Percentiles rank a stretch among this genome's conserved stretches.
Conservation (phyloP, 2,888 invertebrate species). For the Leptarthrus brevirostris region DNA sequence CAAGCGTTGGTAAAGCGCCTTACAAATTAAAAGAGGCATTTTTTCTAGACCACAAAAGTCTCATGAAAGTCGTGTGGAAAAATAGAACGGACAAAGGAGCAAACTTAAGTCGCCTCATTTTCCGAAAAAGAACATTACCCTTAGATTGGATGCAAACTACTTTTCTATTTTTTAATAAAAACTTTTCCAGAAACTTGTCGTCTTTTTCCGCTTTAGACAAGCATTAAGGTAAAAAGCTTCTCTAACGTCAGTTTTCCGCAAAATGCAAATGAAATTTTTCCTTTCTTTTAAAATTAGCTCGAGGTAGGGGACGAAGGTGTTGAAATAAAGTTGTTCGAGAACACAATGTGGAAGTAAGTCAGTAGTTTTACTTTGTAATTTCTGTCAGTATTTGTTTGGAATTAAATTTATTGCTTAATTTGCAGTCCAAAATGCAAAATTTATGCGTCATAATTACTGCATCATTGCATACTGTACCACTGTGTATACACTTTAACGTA, state of each 20-base stretch:
- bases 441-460: too few species aligned
- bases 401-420: slow-evolving; percentile 28
- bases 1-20: neutral
- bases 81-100: slow-evolving; percentile 34
- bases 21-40: slow-evolving; percentile 31
- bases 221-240: slow-evolving; percentile 31
- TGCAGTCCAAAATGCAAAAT: neutral
- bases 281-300: slow-evolving; percentile 37
- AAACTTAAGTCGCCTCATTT: slow-evolving; percentile 42
- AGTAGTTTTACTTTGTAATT: neutral
- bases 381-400: slow-evolving; percentile 7
- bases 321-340: slow-evolving; percentile 12
- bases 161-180: slow-evolving; percentile 43
- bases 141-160: slow-evolving; percentile 39
- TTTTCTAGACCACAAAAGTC: slow-evolving; percentile 13
- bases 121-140: slow-evolving; percentile 20
- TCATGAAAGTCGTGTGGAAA: slow-evolving; percentile 31
- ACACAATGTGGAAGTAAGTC: neutral
- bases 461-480: too few species aligned
- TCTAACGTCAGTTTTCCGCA: slow-evolving; percentile 31
- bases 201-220: slow-evolving; percentile 47
- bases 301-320: slow-evolving; percentile 11
- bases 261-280: slow-evolving; percentile 44
- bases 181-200: slow-evolving; percentile 45
- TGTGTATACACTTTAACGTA: too few species aligned